Percentiles rank a stretch among this genome's conserved stretches.
phyloP scores from a whole-genome alignment of 2,113 vertebrate genomes.

The Orthonyx spaldingii region DNA sequence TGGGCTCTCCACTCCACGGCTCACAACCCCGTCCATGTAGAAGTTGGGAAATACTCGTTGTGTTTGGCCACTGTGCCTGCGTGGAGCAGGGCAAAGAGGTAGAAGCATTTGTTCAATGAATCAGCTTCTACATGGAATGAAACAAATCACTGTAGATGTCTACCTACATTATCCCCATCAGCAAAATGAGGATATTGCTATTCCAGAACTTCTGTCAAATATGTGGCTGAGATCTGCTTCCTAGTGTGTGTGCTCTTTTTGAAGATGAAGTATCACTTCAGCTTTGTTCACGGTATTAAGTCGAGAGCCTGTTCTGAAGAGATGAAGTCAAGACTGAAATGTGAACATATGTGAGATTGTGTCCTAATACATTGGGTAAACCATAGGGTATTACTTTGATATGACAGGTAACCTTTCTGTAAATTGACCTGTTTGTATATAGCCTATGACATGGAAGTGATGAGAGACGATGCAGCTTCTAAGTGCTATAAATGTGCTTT shows the following conservation, averaged over 20 bases:
- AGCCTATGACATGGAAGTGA: background rate
- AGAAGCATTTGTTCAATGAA: rapidly evolving
- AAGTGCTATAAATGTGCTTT: background rate
- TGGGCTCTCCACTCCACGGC: background rate
- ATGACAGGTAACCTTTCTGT: background rate
- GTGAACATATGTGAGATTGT: background rate
- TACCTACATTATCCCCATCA: background rate
- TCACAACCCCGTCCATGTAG: rapidly evolving
- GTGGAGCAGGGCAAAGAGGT: background rate
- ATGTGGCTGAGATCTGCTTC: background rate
- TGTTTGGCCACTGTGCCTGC: background rate
- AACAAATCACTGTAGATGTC: background rate
- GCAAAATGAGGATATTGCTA: background rate
- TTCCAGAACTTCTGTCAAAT: background rate
- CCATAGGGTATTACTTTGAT: background rate
- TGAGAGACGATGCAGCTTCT: background rate
- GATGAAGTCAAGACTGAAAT: background rate
- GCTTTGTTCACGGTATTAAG: background rate
- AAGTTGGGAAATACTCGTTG: background rate
- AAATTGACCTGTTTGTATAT: background rate
- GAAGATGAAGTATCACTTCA: background rate
- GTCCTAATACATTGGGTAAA: background rate
- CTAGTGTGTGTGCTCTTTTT: background rate
- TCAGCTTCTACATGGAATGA: background rate
- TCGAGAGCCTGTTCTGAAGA: background rate